Percentiles rank a stretch among this genome's conserved stretches.
Conservation (phyloP, 2,888 invertebrate genomes). For the Priapulus caudatus region DNA sequence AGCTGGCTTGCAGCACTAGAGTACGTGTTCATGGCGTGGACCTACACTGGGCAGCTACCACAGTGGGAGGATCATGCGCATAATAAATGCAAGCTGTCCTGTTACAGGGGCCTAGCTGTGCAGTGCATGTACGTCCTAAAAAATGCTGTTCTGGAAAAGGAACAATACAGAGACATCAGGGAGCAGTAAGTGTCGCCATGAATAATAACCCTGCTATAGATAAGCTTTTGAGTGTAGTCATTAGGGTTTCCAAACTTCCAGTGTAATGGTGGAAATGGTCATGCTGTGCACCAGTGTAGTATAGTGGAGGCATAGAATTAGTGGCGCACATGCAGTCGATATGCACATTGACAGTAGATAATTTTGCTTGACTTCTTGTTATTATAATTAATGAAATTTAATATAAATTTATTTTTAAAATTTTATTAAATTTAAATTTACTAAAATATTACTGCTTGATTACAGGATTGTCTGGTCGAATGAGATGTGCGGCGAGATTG, state of each 20-base stretch:
- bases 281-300: no score
- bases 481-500: not conserved
- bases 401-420: no score
- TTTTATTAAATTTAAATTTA: no score
- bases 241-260: no score
- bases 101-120: conserved; percentile 1
- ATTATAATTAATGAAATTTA: no score
- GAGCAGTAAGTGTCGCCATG: not conserved
- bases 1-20: not conserved
- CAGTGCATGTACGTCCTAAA: not conserved
- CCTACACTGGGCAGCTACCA: not conserved
- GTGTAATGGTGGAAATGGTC: no score
- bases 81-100: not conserved
- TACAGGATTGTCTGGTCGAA: not conserved
- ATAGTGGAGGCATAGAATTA: no score
- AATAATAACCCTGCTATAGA: no score
- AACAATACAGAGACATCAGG: not conserved
- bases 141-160: not conserved
- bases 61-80: not conserved
- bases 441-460: not conserved
- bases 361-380: no score
- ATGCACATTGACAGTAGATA: no score
- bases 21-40: conserved; percentile 1
- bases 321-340: no score
- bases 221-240: no score